These are phyloP conservation scores for Myxocyprinus asiaticus DNA, from an alignment of 2,113 vertebrate species.

Conservation along the genomic window DNA sequence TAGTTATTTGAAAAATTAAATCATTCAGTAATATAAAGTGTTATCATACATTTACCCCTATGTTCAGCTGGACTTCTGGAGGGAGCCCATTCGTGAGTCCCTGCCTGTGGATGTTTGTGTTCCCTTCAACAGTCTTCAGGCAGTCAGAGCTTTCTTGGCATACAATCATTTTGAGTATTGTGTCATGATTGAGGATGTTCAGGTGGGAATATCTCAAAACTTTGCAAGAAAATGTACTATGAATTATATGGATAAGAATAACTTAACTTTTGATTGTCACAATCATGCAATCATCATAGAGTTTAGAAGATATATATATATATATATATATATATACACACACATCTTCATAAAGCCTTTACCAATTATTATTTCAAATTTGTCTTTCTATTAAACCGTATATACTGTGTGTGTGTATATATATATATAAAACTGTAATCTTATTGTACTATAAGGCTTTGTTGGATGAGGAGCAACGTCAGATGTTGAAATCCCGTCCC, in stretches of 20 bases:
- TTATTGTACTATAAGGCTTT: slow-evolving; percentile 29
- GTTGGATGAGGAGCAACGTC: slow-evolving; percentile 78
- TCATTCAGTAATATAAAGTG: neutral
- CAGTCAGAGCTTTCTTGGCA: slow-evolving; percentile 78
- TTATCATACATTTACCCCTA: neutral
- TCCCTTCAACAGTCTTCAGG: slow-evolving; percentile 73
- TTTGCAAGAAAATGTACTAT: too few species aligned
- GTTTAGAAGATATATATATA: too few species aligned
- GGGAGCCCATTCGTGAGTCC: slow-evolving; percentile 58
- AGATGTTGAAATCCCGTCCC: slow-evolving; percentile 68
- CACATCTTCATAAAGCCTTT: too few species aligned
- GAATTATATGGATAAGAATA: too few species aligned
- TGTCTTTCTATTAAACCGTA: too few species aligned
- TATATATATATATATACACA: too few species aligned
- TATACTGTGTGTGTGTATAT: too few species aligned
- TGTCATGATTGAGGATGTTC: slow-evolving; percentile 85
- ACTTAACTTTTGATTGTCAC: too few species aligned
- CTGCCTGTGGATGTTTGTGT: slow-evolving; percentile 78
- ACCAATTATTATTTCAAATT: too few species aligned
- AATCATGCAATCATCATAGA: too few species aligned
- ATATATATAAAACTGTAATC: too few species aligned
- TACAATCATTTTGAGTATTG: slow-evolving; percentile 71
- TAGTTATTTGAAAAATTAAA: neutral
- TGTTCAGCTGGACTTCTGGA: slow-evolving; percentile 87
- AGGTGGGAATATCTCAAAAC: slow-evolving; percentile 71